A percentile compares a stretch with the other conserved stretches of the same genome.
These are phyloP conservation scores for Diachasma alloeum DNA, from an alignment of 1,140 invertebrate genomes.

Conservation along the genomic window DNA sequence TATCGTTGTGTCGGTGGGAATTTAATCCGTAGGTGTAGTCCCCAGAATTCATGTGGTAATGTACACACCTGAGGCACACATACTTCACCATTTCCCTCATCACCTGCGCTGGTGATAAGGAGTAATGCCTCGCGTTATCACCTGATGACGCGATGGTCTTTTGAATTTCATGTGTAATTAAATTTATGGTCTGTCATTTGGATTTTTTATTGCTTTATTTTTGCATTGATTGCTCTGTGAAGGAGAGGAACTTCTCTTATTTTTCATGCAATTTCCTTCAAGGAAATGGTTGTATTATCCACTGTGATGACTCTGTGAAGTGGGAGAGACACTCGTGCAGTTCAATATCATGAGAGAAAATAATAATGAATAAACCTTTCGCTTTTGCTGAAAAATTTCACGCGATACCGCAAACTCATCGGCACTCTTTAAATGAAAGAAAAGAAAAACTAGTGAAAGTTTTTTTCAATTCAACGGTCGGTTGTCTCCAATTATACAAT, in stretches of 20 bases:
- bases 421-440: background rate
- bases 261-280: background rate
- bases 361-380: conserved; percentile 17
- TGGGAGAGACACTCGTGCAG: background rate
- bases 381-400: conserved; percentile 23
- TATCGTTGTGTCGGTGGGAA: background rate
- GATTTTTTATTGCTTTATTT: background rate
- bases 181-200: background rate
- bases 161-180: background rate
- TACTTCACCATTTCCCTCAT: background rate
- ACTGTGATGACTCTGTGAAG: background rate
- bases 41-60: background rate
- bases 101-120: background rate
- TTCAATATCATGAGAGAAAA: background rate
- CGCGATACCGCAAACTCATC: conserved; percentile 8
- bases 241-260: background rate
- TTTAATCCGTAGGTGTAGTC: background rate
- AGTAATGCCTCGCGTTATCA: background rate
- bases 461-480: conserved; percentile 21
- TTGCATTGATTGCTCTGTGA: background rate
- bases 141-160: background rate
- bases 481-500: conserved; percentile 30
- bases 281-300: background rate
- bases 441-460: conserved; percentile 31
- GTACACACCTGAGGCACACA: background rate